A percentile compares a stretch with the other conserved stretches of the same genome.
These are phyloP conservation scores for Melieria crassipennis DNA, from an alignment of 2,888 invertebrate genomes.

Conservation along the genomic window DNA sequence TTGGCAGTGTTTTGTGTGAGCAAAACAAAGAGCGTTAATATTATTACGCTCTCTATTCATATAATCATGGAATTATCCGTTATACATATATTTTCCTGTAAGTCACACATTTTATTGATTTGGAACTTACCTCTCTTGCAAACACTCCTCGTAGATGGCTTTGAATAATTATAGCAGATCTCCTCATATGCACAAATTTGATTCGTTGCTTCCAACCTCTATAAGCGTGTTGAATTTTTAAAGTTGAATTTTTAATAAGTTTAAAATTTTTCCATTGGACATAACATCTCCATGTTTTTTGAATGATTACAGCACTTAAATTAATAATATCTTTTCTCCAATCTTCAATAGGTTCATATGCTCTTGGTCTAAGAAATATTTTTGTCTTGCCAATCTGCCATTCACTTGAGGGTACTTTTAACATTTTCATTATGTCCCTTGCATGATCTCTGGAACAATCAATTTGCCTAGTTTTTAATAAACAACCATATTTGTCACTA, in stretches of 20 bases:
- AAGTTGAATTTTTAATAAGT: slow-evolving; percentile 73
- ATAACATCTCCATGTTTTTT: slow-evolving; percentile 79
- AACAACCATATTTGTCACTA: slow-evolving; percentile 79
- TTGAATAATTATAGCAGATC: slow-evolving; percentile 88
- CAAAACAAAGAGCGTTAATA: too few species aligned
- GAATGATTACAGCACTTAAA: slow-evolving; percentile 77
- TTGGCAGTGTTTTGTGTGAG: too few species aligned
- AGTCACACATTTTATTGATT: too few species aligned
- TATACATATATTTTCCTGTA: too few species aligned
- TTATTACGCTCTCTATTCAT: too few species aligned
- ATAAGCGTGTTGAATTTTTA: slow-evolving; percentile 85
- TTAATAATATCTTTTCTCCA: slow-evolving; percentile 76
- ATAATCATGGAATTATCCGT: neutral
- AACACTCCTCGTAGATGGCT: slow-evolving; percentile 88
- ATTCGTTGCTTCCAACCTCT: slow-evolving; percentile 87
- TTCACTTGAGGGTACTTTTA: slow-evolving; percentile 77
- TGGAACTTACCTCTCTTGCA: slow-evolving; percentile 77
- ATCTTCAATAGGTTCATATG: slow-evolving; percentile 87
- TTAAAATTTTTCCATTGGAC: slow-evolving; percentile 74
- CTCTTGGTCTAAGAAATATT: slow-evolving; percentile 82
- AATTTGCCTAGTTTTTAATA: slow-evolving; percentile 63
- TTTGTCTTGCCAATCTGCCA: slow-evolving; percentile 91
- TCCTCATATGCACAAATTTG: slow-evolving; percentile 80
- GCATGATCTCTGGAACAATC: slow-evolving; percentile 54
- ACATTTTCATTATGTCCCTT: slow-evolving; percentile 69